Evolutionary conservation across 2,797 vertebrate genomes (phyloP).

Genomic region (Poecilia gillii): DNA sequence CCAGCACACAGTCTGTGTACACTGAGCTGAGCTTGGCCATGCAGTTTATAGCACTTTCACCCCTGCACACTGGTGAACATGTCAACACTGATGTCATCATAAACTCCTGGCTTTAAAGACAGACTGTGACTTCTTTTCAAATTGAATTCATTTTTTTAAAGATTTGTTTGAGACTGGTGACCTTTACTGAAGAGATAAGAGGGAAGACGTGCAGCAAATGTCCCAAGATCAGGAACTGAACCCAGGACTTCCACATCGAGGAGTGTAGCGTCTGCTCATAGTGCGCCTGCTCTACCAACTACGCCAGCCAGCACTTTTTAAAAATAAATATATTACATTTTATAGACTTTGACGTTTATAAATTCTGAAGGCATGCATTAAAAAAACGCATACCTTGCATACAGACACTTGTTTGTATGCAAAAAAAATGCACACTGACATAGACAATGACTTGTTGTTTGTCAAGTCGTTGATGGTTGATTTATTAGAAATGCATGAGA

Average conservation of each 20-base stretch:
- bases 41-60: conserved; percentile 30
- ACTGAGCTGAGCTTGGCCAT: conserved; percentile 29
- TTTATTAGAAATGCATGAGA: neutral
- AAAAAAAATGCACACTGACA: neutral
- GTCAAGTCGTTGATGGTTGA: neutral
- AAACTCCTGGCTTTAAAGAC: neutral
- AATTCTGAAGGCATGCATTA: conserved; percentile 8
- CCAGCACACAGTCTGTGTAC: conserved; percentile 33
- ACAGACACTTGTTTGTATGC: no score
- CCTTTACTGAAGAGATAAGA: neutral
- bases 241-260: neutral
- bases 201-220: neutral
- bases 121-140: conserved; percentile 36
- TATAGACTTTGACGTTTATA: neutral
- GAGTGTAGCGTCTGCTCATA: neutral
- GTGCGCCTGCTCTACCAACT: neutral
- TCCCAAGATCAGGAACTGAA: neutral
- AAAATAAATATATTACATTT: neutral
- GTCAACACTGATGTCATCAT: conserved; percentile 28
- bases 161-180: neutral
- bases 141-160: neutral
- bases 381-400: no score
- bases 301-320: neutral
- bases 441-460: neutral
- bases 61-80: conserved; percentile 28